Evolutionary conservation across 1,140 invertebrate genomes (phyloP), one percentile per base, ranked within the genome.

Genomic region (Homarus americanus): DNA sequence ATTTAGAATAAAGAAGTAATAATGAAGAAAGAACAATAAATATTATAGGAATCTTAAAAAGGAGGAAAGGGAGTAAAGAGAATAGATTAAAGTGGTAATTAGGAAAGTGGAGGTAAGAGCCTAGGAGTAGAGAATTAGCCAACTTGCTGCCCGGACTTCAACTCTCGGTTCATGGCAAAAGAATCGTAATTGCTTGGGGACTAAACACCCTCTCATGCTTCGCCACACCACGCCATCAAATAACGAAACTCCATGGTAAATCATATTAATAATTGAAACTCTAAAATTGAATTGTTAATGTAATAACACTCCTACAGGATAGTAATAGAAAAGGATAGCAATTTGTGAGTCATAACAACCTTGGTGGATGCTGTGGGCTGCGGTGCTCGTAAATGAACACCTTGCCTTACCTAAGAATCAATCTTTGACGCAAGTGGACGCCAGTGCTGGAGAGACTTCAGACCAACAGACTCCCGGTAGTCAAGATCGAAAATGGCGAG

Each of bases 281-380:
- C 72, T 36, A 75, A 75, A 76, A 76, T 76, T 40, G 75, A 76
- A 76, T 76, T 76, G 75, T 76, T 76, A 76, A 76, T 40, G 75
- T 40, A 40, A 76, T 76, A 41, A 75, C 38, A 75, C 72, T 38
- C 17, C 38, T 32, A 17, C 17, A 36, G 17, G 72, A 36, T 75
- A 75, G 72, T 75, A 75, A 75, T 75, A 75, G 72, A 75, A 75
- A 75, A 75, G 38, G 24, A 38, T 75, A 75, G 72, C 34, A 75
- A 75, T 75, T 75, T 75, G 72, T 75, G 34, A 75, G 72, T 75
- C 72, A 75, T 75, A 75, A 75, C 72, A 36, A 32, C 32, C 72
- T 75, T 75, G n/a, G 32, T 75, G 38, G 72, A 75, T 75, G 72
- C 15, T 32, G 17, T 5, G 17, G 72, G 34, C 34, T 36, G 32